A percentile compares a stretch with the other conserved stretches of the same genome.
phyloP scores from a whole-genome alignment of 2,888 invertebrate genomes.

The Leptinotarsa peninsularis region DNA sequence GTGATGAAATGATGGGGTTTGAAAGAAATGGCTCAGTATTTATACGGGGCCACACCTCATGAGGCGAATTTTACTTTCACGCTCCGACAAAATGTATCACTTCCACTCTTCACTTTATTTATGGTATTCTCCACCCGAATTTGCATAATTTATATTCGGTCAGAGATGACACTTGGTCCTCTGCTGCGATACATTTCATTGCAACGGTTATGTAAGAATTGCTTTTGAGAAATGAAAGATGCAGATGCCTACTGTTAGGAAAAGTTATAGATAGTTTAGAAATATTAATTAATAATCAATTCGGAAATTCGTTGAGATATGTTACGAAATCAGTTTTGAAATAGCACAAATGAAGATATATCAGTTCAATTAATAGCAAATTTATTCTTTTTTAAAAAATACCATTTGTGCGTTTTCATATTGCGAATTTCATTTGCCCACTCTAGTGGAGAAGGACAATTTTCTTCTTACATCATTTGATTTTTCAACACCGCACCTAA shows the following conservation, averaged over 20 bases:
- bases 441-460: no score
- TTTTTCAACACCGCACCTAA: no score
- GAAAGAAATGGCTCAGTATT: constrained; percentile 51
- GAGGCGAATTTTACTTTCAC: constrained; percentile 39
- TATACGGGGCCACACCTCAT: constrained; percentile 57
- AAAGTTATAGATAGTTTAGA: background rate
- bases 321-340: background rate
- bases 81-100: constrained; percentile 10
- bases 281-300: background rate
- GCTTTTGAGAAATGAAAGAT: constrained; percentile 27
- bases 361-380: no score
- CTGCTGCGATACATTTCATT: background rate
- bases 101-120: background rate
- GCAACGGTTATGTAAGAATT: constrained; percentile 31
- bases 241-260: background rate
- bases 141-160: constrained; percentile 27
- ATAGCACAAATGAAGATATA: no score
- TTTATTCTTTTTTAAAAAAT: no score
- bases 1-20: constrained; percentile 51
- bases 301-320: background rate
- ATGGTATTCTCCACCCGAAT: constrained; percentile 26
- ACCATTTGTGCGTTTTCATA: no score
- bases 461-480: no score
- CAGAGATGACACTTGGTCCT: constrained; percentile 22
- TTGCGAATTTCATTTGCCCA: no score